Percentiles rank a stretch among this genome's conserved stretches.
phyloP scores from a whole-genome alignment of 2,888 invertebrate species.

The Lamellibrachia columna region DNA sequence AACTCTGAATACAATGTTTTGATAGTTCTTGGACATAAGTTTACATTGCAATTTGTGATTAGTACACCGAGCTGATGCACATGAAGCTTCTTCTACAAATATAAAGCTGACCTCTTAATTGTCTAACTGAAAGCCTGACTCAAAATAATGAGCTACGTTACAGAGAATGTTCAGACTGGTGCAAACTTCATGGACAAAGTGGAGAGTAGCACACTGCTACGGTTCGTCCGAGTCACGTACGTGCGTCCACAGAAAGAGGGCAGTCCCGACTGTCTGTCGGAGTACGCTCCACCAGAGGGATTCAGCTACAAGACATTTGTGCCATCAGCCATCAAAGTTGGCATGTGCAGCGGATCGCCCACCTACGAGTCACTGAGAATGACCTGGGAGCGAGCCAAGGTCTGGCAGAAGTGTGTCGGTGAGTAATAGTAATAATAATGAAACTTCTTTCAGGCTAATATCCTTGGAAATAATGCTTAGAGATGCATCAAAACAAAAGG shows the following conservation, averaged over 20 bases:
- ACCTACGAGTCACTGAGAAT: constrained; percentile 40
- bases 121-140: neutral
- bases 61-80: neutral
- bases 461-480: too few species aligned
- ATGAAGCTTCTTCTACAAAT: neutral
- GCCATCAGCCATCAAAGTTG: constrained; percentile 44
- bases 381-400: constrained; percentile 44
- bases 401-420: constrained; percentile 45
- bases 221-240: constrained; percentile 44
- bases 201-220: constrained; percentile 43
- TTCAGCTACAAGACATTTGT: constrained; percentile 46
- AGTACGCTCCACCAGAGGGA: constrained; percentile 40
- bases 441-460: neutral
- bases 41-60: too few species aligned
- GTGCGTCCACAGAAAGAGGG: constrained; percentile 38
- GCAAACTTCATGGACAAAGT: constrained; percentile 45
- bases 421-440: constrained; percentile 28
- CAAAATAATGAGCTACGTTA: neutral
- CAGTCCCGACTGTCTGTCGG: constrained; percentile 24
- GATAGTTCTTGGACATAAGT: too few species aligned
- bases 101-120: neutral
- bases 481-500: too few species aligned
- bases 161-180: constrained; percentile 44
- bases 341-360: constrained; percentile 45
- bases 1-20: too few species aligned